A percentile compares a stretch with the other conserved stretches of the same genome.
These are phyloP conservation scores for Apocheima hispidaria DNA, from an alignment of 2,888 invertebrate genomes.

Conservation along the genomic window DNA sequence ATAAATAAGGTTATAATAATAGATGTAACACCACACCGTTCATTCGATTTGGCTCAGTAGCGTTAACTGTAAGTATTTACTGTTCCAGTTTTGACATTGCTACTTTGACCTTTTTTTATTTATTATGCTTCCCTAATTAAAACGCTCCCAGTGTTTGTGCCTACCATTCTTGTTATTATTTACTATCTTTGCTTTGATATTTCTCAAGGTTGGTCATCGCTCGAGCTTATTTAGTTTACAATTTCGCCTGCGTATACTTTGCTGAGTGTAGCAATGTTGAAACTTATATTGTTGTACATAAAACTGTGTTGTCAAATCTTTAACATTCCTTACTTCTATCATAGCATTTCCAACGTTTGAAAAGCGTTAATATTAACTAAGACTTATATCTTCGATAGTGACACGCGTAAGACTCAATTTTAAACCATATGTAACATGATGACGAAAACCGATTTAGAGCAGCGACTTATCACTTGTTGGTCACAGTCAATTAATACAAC, in stretches of 20 bases:
- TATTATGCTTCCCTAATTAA: conserved; percentile 45
- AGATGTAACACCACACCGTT: conserved; percentile 69
- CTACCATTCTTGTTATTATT: conserved; percentile 46
- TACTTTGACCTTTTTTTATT: conserved; percentile 55
- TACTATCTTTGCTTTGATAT: conserved; percentile 54
- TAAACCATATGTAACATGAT: neutral
- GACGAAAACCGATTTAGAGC: conserved; percentile 43
- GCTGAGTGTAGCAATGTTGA: conserved; percentile 80
- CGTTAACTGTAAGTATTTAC: conserved; percentile 65
- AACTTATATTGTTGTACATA: conserved; percentile 68
- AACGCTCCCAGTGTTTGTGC: conserved; percentile 55
- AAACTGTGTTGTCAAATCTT: conserved; percentile 73
- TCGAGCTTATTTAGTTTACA: conserved; percentile 45
- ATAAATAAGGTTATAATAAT: conserved; percentile 69
- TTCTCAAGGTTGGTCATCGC: conserved; percentile 80
- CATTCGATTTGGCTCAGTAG: conserved; percentile 77
- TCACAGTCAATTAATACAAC: conserved; percentile 76
- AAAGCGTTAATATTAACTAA: conserved; percentile 4
- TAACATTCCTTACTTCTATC: conserved; percentile 21
- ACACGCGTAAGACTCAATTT: conserved; percentile 18
- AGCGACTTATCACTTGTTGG: conserved; percentile 76
- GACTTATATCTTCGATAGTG: neutral
- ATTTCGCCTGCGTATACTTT: conserved; percentile 46
- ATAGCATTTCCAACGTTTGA: conserved; percentile 12
- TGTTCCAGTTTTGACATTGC: conserved; percentile 82